These are phyloP conservation scores for Polymixis lichenea DNA, from an alignment of 2,888 invertebrate species.

Conservation along the genomic window DNA sequence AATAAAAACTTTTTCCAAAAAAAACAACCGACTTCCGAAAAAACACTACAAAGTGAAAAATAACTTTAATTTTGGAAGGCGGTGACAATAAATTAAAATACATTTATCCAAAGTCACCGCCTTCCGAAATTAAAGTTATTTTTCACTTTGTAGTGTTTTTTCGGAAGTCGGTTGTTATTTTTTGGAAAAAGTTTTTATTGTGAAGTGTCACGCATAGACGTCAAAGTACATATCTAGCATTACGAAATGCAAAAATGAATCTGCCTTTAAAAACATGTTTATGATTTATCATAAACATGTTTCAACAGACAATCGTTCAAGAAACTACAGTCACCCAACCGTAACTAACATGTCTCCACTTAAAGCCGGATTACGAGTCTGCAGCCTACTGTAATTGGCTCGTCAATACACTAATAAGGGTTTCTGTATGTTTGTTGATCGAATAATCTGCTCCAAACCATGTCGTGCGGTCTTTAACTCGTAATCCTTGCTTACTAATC, in stretches of 20 bases:
- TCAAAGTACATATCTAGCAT: neutral
- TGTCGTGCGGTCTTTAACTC: constrained; percentile 10
- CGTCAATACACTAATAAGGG: constrained; percentile 48
- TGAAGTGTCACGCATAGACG: neutral
- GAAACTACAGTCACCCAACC: neutral
- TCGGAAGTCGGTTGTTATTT: too few species aligned
- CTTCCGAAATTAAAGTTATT: too few species aligned
- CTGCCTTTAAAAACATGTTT: neutral
- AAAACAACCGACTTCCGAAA: too few species aligned
- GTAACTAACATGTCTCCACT: neutral
- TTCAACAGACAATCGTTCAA: neutral
- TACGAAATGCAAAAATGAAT: neutral
- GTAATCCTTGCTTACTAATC: constrained; percentile 41
- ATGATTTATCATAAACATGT: too few species aligned
- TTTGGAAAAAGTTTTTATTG: too few species aligned
- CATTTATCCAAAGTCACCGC: too few species aligned
- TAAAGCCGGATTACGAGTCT: constrained; percentile 33
- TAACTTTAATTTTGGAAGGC: too few species aligned
- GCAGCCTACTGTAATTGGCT: constrained; percentile 24
- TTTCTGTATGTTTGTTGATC: constrained; percentile 30
- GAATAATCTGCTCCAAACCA: constrained; percentile 35
- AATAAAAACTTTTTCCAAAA: too few species aligned
- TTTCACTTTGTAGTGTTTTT: too few species aligned
- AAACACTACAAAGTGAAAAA: too few species aligned
- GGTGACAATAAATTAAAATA: too few species aligned